phyloP scores from a whole-genome alignment of 2,113 vertebrate species.

The Platycercus adscitus region DNA sequence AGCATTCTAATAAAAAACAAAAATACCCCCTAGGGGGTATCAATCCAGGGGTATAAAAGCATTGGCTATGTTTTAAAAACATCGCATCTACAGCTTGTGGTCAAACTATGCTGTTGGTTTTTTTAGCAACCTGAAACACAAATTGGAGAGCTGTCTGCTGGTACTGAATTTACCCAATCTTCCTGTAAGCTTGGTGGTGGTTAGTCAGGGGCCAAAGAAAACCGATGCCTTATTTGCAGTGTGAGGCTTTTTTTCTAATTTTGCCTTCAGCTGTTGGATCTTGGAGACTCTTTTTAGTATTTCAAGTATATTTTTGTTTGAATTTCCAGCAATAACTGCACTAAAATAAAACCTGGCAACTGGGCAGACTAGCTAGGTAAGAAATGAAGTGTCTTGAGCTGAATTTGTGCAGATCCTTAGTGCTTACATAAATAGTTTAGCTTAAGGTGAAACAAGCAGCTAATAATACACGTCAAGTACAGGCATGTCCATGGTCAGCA shows the following conservation, averaged over 20 bases:
- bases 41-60: neutral
- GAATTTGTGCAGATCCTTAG: neutral
- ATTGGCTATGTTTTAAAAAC: neutral
- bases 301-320: conserved; percentile 43
- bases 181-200: neutral
- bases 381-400: neutral
- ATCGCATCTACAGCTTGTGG: neutral
- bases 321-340: conserved; percentile 27
- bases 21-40: neutral
- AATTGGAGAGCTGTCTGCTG: neutral
- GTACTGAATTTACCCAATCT: neutral
- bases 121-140: neutral
- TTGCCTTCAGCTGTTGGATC: conserved; percentile 45
- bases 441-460: conserved; percentile 31
- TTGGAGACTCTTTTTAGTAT: conserved; percentile 23
- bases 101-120: neutral
- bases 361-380: neutral
- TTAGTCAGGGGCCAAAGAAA: conserved; percentile 21
- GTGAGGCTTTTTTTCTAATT: conserved; percentile 5
- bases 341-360: conserved; percentile 46
- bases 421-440: neutral
- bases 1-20: neutral
- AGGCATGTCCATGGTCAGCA: neutral
- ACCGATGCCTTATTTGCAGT: conserved; percentile 6
- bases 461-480: neutral